Evolutionary conservation across 2,797 vertebrate species (phyloP).

Genomic region (Rhynchonycteris naso): DNA sequence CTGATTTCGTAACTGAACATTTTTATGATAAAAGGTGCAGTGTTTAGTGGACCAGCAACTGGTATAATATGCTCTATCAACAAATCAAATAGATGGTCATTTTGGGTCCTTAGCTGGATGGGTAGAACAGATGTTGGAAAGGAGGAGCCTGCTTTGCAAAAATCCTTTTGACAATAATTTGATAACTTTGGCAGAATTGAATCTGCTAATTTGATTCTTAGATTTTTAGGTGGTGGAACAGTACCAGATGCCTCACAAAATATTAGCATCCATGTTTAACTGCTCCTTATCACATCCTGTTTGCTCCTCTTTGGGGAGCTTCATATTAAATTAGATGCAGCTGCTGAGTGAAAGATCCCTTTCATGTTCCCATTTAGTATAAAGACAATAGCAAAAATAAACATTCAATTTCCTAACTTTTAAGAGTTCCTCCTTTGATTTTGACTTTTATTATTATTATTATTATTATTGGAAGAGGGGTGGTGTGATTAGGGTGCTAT

Average conservation of each 20-base stretch:
- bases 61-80: conserved; percentile 51
- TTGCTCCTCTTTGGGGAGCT: conserved; percentile 71
- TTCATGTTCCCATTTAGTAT: conserved; percentile 71
- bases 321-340: conserved; percentile 79
- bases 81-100: conserved; percentile 61
- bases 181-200: conserved; percentile 80
- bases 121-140: conserved; percentile 77
- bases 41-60: conserved; percentile 42
- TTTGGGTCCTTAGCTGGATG: conserved; percentile 53
- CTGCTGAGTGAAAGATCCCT: conserved; percentile 71
- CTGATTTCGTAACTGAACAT: conserved; percentile 50
- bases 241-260: conserved; percentile 82
- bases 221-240: conserved; percentile 79
- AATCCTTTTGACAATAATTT: conserved; percentile 83
- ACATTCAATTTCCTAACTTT: conserved; percentile 74
- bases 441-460: background rate
- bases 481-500: background rate
- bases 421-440: conserved; percentile 61
- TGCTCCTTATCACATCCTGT: conserved; percentile 79
- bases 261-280: conserved; percentile 80
- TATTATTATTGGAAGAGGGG: background rate
- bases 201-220: conserved; percentile 85
- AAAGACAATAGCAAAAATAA: conserved; percentile 71
- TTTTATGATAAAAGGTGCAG: conserved; percentile 64
- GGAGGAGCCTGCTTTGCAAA: conserved; percentile 77